Base-by-base conservation (phyloP, 2,113 vertebrate genomes). In the Hystrix cristata region DNA sequence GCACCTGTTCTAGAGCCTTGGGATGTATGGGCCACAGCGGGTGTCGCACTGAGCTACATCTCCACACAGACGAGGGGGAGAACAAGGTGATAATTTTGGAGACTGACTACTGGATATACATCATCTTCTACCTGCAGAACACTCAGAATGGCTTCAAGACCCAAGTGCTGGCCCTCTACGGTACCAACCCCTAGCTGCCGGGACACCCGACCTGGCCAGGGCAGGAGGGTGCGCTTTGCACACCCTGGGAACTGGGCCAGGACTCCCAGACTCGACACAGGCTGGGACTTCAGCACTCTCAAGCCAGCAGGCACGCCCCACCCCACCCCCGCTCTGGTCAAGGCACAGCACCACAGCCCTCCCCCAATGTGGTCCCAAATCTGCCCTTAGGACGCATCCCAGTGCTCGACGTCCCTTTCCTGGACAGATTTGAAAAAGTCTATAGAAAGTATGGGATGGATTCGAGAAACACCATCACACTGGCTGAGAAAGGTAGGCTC, bases 51-150 rank as follows among this genome's bases (percentile, higher is more conserved):
- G 74, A 86, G 64, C 38, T 5, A 0, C 0, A 0, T 51, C 13
- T 93, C 80, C 67, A 18, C 11, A 1, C 86, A 95, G 96, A 95
- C 0, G 15, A 87, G 12, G 96, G 94, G 0, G 0, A 90, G 11
- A 96, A 64, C 86, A 74, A 14, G 11, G 64, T 96, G 14, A 14
- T 1, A 31, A 12, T 95, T 25, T 0, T 9, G 0, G 96, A 96
- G 86, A 96, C 96, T 0, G 71, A 95, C 80, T 96, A 95, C 72
- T 3, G 0, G 1, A 2, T 5, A 3, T 90, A 74, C 13, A 0
- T 43, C 93, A 95, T 21, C 90, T 90, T 93, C 86, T 29, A 90
- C 72, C 67, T 96, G 53, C 18, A 29, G 38, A 96, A 93, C 72
- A 0, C 25, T 38, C 38, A 7, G 38, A 51, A 59, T 0, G 5